phyloP scores from a whole-genome alignment of 2,888 invertebrate genomes.

The Rhingia campestris region DNA sequence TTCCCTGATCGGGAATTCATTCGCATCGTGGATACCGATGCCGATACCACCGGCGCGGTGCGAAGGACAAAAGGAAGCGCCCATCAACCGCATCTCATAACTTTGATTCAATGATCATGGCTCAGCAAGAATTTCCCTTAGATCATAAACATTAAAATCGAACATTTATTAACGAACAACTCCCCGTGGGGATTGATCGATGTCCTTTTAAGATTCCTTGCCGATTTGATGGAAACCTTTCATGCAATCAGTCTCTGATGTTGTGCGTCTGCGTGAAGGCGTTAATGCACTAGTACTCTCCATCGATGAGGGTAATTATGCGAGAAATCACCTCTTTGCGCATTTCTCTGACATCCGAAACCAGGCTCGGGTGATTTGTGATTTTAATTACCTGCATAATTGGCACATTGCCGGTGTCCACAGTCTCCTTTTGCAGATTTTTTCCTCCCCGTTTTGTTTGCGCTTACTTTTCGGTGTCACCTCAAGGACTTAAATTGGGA shows the following conservation, averaged over 20 bases:
- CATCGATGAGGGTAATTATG: conserved; percentile 59
- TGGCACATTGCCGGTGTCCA: conserved; percentile 61
- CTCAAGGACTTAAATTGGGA: conserved; percentile 70
- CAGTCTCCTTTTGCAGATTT: conserved; percentile 8
- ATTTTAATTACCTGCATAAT: conserved; percentile 73
- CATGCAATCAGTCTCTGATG: conserved; percentile 16
- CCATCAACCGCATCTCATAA: conserved; percentile 58
- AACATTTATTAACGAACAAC: conserved; percentile 66
- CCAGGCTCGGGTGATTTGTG: conserved; percentile 56
- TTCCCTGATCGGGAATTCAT: conserved; percentile 60
- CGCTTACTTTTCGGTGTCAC: conserved; percentile 41
- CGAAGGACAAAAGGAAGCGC: conserved; percentile 68
- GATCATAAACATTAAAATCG: conserved; percentile 63
- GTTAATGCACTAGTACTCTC: conserved; percentile 27
- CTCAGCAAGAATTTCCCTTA: conserved; percentile 51
- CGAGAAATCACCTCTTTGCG: conserved; percentile 54
- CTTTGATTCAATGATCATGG: conserved; percentile 62
- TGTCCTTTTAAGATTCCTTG: conserved; percentile 53
- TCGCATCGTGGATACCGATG: conserved; percentile 14
- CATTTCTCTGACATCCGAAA: conserved; percentile 59
- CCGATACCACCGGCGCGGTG: conserved; percentile 46
- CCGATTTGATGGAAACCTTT: conserved; percentile 67
- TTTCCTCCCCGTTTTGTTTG: conserved; percentile 13
- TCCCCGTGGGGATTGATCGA: conserved; percentile 67
- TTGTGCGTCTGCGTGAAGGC: conserved; percentile 11